phyloP scores from a whole-genome alignment of 2,888 invertebrate species.

The Agelastica alni region DNA sequence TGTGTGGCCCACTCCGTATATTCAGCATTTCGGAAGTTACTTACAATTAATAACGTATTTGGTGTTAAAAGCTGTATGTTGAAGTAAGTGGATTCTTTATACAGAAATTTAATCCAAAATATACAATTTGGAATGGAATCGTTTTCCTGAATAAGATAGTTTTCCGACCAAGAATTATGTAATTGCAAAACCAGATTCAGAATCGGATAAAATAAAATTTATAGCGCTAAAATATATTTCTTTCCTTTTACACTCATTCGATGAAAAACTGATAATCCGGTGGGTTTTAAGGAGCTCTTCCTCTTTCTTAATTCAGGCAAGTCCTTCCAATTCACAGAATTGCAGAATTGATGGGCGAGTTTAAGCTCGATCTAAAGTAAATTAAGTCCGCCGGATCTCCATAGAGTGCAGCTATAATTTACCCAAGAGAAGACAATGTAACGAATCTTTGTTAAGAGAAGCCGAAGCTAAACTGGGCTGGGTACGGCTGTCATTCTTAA shows the following conservation, averaged over 20 bases:
- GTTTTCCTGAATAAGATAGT: too few relatives aligned
- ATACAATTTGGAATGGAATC: too few relatives aligned
- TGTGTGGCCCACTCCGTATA: too few relatives aligned
- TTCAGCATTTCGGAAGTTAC: too few relatives aligned
- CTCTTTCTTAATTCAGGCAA: slow-evolving; percentile 24
- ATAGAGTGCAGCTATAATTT: slow-evolving; percentile 48
- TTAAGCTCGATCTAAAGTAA: slow-evolving; percentile 48
- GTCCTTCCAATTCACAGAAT: slow-evolving; percentile 43
- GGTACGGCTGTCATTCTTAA: slow-evolving; percentile 14
- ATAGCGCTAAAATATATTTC: slow-evolving; percentile 22
- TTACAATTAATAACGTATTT: too few relatives aligned
- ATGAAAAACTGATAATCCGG: slow-evolving; percentile 37
- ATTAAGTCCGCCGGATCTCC: slow-evolving; percentile 48
- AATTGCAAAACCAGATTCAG: too few relatives aligned
- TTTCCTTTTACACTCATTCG: slow-evolving; percentile 7
- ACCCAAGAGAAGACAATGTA: slow-evolving; percentile 39
- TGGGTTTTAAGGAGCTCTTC: slow-evolving; percentile 18
- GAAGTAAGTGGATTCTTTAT: too few relatives aligned
- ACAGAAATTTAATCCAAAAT: too few relatives aligned
- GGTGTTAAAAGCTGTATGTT: too few relatives aligned
- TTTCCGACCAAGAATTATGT: too few relatives aligned
- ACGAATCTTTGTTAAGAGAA: slow-evolving; percentile 31
- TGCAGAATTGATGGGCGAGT: slow-evolving; percentile 47
- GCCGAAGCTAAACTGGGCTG: slow-evolving; percentile 10
- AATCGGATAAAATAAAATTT: too few relatives aligned